Evolutionary conservation across 2,888 invertebrate genomes (phyloP), one percentile per base, ranked within the genome.

Genomic region (Megaustenia siamemsis): DNA sequence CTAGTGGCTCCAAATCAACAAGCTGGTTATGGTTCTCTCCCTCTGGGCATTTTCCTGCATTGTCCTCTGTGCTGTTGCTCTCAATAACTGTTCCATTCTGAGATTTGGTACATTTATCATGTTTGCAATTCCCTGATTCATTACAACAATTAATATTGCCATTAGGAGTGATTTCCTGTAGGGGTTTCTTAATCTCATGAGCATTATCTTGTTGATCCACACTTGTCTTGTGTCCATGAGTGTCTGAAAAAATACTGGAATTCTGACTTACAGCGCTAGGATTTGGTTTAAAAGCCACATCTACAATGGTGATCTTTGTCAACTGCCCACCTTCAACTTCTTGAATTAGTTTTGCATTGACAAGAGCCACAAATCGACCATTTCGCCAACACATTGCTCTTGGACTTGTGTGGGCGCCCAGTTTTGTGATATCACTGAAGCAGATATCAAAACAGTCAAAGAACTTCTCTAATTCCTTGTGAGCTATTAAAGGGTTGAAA

Each of bases 351-450:
- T 69, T 82, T 40, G 82, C 80, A 38, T 86, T 87, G 40, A 82
- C 82, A 28, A 87, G 10, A 24, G 82, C 78, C 15, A 86, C 43
- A 18, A 86, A 85, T 21, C 60, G 77, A 66, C 84, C 60, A 15
- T 60, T 78, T 0, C 85, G 82, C 82, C 87, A 88, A 0, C 73
- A 69, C 63, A 87, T 40, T 1, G 84, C 84, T 2, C 86, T 68
- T 1, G 87, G 82, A 12, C 75, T 84, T 2, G 35, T 56, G 49
- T 87, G 82, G 5, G 86, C 85, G 1, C 80, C 56, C n/a, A 86
- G 76, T 32, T 32, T 40, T 6, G 73, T 38, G 4, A 86, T 84
- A n/a, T 83, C 83, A 4, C 75, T 77, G 79, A 83, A 87, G 5
- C 81, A 75, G 6, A 28, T 3, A 45, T 88, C 82, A 78, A 86